Conservation (phyloP, 2,888 invertebrate species). For the Eubasilissa splendida region DNA sequence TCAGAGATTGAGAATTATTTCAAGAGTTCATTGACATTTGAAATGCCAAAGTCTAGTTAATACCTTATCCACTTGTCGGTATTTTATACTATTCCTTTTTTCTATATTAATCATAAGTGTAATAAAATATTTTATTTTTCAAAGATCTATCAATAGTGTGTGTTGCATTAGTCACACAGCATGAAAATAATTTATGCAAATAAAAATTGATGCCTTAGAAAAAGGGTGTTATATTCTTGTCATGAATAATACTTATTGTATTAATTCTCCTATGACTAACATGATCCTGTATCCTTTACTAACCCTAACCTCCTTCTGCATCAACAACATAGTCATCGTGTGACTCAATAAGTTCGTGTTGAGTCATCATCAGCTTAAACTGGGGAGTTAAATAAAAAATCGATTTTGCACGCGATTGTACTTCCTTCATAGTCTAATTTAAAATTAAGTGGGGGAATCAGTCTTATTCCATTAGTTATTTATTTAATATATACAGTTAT, state of each 20-base stretch:
- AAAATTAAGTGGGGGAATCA: too few relatives aligned
- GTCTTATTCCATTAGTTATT: too few relatives aligned
- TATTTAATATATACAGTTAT: too few relatives aligned
- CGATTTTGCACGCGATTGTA: too few relatives aligned
- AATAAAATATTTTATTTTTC: too few relatives aligned
- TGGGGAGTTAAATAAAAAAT: conserved; percentile 13
- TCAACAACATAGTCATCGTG: conserved; percentile 18
- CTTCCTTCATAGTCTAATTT: too few relatives aligned
- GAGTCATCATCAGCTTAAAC: conserved; percentile 32
- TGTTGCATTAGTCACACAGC: too few relatives aligned
- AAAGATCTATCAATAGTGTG: too few relatives aligned
- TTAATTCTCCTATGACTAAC: conserved; percentile 1
- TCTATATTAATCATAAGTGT: too few relatives aligned
- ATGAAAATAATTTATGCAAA: background rate
- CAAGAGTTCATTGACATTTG: too few relatives aligned
- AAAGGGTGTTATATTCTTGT: background rate
- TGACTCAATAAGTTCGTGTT: conserved; percentile 26
- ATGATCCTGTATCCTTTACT: conserved; percentile 20
- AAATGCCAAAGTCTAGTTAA: too few relatives aligned
- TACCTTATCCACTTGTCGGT: too few relatives aligned
- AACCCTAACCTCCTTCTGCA: background rate
- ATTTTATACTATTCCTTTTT: background rate
- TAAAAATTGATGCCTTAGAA: background rate
- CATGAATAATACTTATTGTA: background rate
- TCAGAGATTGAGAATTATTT: background rate